Percentiles rank a stretch among this genome's conserved stretches.
Conservation (phyloP, 1,140 invertebrate species). For the Rhysida immarginata region DNA sequence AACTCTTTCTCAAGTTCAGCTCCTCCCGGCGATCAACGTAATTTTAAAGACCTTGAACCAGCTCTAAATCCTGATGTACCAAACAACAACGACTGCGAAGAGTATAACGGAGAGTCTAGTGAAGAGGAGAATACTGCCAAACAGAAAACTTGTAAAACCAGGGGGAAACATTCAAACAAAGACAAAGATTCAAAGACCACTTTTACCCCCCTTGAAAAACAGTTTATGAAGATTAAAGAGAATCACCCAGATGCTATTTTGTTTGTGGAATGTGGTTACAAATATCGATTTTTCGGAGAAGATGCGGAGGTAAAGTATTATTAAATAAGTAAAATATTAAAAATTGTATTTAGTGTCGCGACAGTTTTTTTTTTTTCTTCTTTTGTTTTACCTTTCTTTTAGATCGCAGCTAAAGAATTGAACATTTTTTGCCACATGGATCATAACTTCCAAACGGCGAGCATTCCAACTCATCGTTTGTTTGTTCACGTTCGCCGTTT, state of each 20-base stretch:
- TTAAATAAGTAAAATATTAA: not conserved
- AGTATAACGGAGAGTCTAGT: not conserved
- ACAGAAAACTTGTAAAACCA: not conserved
- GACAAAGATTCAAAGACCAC: no score
- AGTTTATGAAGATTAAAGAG: constrained; percentile 29
- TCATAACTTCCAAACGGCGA: constrained; percentile 31
- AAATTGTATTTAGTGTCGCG: no score
- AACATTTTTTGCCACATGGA: constrained; percentile 27
- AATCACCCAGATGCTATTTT: constrained; percentile 28
- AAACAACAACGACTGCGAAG: not conserved
- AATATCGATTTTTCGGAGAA: constrained; percentile 32
- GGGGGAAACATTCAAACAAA: no score
- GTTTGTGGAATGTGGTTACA: constrained; percentile 34
- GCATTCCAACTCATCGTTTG: constrained; percentile 28
- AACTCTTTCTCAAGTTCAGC: not conserved
- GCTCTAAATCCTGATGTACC: not conserved
- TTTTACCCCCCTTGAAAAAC: constrained; percentile 33
- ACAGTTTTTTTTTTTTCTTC: no score
- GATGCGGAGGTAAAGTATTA: constrained; percentile 28
- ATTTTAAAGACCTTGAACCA: not conserved
- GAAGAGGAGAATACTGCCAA: not conserved
- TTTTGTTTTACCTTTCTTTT: constrained; percentile 8
- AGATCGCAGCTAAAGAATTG: constrained; percentile 28
- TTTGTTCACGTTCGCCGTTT: constrained; percentile 29
- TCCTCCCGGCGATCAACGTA: not conserved